phyloP scores from a whole-genome alignment of 2,888 invertebrate species.

The Pomacea canaliculata region DNA sequence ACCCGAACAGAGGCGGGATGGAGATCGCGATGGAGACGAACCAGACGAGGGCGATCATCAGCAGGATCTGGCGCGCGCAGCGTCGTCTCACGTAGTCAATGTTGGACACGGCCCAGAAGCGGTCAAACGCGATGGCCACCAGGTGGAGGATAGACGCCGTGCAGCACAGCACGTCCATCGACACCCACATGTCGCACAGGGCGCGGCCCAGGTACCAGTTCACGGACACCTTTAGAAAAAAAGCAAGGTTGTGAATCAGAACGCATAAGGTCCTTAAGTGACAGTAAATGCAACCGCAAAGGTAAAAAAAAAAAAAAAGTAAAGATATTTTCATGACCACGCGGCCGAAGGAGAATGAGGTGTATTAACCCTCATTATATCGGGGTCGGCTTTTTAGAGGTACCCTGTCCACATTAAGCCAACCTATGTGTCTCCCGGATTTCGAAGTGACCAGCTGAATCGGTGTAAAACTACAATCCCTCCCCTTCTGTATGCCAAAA shows the following conservation, averaged over 20 bases:
- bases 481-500: no score
- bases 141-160: conserved; percentile 96
- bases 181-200: conserved; percentile 95
- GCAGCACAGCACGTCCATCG: conserved; percentile 96
- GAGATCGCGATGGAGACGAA: conserved; percentile 91
- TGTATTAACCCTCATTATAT: no score
- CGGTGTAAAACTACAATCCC: no score
- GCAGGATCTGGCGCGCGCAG: conserved; percentile 82
- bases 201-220: conserved; percentile 89
- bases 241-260: background rate
- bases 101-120: conserved; percentile 98
- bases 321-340: no score
- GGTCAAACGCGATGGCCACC: conserved; percentile 95
- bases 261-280: background rate
- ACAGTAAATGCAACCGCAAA: background rate
- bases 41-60: conserved; percentile 95
- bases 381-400: no score
- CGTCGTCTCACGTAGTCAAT: conserved; percentile 96
- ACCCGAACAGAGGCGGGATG: conserved; percentile 87
- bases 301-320: no score
- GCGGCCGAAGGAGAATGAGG: no score
- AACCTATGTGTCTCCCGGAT: no score
- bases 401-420: no score
- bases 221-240: conserved; percentile 19
- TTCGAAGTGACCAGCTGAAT: no score